These are phyloP conservation scores for Spinus pinus DNA, from an alignment of 2,797 vertebrate species.

Conservation along the genomic window DNA sequence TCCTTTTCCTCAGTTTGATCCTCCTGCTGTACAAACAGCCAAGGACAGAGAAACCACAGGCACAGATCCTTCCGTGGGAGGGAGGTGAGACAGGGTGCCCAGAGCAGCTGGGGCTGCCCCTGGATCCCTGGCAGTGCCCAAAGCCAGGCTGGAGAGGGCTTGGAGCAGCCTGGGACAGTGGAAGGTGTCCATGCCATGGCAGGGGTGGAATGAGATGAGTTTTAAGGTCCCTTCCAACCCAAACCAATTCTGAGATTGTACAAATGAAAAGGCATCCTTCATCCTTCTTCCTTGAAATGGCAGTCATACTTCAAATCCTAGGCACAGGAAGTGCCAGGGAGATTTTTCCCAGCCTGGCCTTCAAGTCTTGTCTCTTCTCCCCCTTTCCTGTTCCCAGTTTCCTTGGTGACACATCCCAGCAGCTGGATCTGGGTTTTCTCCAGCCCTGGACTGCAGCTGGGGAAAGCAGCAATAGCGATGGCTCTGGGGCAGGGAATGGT, in stretches of 20 bases:
- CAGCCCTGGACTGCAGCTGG: neutral
- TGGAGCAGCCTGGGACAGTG: fast-evolving
- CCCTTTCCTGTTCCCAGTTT: neutral
- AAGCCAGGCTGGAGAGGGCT: fast-evolving
- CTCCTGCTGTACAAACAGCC: neutral
- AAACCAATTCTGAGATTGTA: neutral
- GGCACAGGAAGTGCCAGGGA: neutral
- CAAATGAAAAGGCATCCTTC: neutral
- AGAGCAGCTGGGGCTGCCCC: neutral
- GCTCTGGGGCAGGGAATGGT: neutral
- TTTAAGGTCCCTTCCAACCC: neutral
- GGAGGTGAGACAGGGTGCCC: neutral
- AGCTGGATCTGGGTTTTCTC: neutral
- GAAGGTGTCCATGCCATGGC: neutral
- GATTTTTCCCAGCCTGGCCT: neutral
- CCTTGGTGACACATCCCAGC: neutral
- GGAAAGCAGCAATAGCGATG: neutral
- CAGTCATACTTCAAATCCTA: neutral
- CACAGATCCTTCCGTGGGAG: neutral
- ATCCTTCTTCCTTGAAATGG: neutral
- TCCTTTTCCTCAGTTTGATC: neutral
- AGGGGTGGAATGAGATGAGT: neutral
- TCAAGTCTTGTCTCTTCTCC: neutral
- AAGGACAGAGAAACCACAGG: neutral
- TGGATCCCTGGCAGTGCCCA: neutral